These are phyloP conservation scores for Tipula confusa DNA, from an alignment of 2,888 invertebrate genomes.

Conservation along the genomic window DNA sequence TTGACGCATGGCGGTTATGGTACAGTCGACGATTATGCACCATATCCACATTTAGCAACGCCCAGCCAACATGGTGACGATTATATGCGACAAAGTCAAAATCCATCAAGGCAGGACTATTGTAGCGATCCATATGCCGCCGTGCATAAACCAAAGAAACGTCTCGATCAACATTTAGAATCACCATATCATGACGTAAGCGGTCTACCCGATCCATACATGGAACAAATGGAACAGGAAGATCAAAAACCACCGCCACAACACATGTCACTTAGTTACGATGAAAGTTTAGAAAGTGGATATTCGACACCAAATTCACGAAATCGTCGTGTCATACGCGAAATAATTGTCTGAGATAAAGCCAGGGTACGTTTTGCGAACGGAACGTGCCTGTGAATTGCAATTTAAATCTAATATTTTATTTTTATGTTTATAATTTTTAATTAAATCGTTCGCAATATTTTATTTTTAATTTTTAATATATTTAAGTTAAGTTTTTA, in stretches of 20 bases:
- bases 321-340: conserved; percentile 85
- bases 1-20: conserved; percentile 78
- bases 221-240: conserved; percentile 78
- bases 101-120: conserved; percentile 81
- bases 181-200: conserved; percentile 92
- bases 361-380: conserved; percentile 40
- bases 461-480: not conserved
- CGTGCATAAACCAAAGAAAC: conserved; percentile 85
- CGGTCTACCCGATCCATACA: conserved; percentile 83
- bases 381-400: conserved; percentile 37
- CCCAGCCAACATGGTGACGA: conserved; percentile 63
- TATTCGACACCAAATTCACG: conserved; percentile 92
- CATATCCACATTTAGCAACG: conserved; percentile 72
- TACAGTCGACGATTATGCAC: conserved; percentile 77
- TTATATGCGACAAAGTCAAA: conserved; percentile 70
- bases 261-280: conserved; percentile 84
- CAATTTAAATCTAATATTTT: conserved; percentile 25
- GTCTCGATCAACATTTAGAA: conserved; percentile 69
- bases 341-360: conserved; percentile 72
- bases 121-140: conserved; percentile 84
- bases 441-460: conserved; percentile 29
- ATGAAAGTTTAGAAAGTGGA: conserved; percentile 89
- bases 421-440: conserved; percentile 3
- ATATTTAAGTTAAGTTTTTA: conserved; percentile 27
- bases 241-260: conserved; percentile 61